Conservation (phyloP, 2,888 invertebrate species). For the Noctua janthe region DNA sequence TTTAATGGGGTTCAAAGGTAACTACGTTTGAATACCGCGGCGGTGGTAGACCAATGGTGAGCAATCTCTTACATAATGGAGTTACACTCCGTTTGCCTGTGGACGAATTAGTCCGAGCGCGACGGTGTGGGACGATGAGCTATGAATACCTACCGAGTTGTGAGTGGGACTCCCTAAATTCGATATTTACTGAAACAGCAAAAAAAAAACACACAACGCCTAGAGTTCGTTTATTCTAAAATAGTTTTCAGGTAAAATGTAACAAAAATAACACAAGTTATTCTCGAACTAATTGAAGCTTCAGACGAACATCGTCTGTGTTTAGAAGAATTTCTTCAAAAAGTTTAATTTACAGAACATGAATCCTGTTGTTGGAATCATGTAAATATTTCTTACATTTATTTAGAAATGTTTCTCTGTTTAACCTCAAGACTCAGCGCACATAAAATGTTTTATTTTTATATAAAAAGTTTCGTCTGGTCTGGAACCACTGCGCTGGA, state of each 20-base stretch:
- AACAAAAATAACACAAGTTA: slow-evolving; percentile 15
- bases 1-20: slow-evolving; percentile 48
- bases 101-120: background rate
- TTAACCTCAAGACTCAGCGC: slow-evolving; percentile 34
- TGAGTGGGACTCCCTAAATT: slow-evolving; percentile 1
- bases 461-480: slow-evolving; percentile 33
- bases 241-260: slow-evolving; percentile 20
- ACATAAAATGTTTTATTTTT: slow-evolving; percentile 40
- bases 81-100: background rate
- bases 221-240: slow-evolving; percentile 8
- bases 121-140: background rate
- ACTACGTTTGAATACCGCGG: slow-evolving; percentile 15
- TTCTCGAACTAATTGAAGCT: slow-evolving; percentile 20
- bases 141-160: background rate
- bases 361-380: slow-evolving; percentile 15
- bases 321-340: slow-evolving; percentile 18
- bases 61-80: slow-evolving; percentile 18
- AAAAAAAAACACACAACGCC: background rate
- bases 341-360: slow-evolving; percentile 28
- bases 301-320: slow-evolving; percentile 16
- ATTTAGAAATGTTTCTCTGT: slow-evolving; percentile 51
- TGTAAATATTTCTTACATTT: slow-evolving; percentile 45
- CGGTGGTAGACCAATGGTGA: slow-evolving; percentile 9
- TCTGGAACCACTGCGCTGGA: slow-evolving; percentile 14
- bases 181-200: slow-evolving; percentile 20